Evolutionary conservation across 2,888 invertebrate species (phyloP), one percentile per base, ranked within the genome.

Genomic region (Cryptocheilus praepositus): DNA sequence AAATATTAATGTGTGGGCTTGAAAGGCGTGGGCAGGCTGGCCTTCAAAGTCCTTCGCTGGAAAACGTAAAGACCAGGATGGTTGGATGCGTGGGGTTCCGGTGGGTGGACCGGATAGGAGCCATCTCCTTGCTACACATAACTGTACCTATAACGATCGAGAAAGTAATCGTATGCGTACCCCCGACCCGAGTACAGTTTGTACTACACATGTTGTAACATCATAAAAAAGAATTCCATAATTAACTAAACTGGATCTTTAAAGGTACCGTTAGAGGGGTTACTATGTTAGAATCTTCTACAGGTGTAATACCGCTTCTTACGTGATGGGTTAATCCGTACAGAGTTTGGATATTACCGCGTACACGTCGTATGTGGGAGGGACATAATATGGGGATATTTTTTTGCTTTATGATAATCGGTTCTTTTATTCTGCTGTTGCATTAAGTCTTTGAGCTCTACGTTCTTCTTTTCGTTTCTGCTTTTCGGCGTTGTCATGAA

Each of bases 401-500:
- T 36, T 36, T 36, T 36, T 7, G 7, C 11, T 36, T 36, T 7
- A 36, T 7, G 25, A 16, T 45, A 25, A 19, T 44, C 56, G 15
- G 22, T 43, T 18, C 4, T 18, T 5, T 73, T 62, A 69, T 64
- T 70, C 7, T 36, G 36, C 36, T 36, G 4, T 11, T 11, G 36
- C 36, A 2, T 36, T 36, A 54, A 52, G 58, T 67, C 74, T 82
- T 4, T 58, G 73, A 7, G 62, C 36, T 64, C 82, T 84, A 2
- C 73, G 74, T 13, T 62, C 70, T 49, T 83, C 79, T 28, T 84
- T 87, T 55, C 74, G 80, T 65, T 92, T 92, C 64, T 91, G 90
- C 80, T 93, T 92, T 19, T 90, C 90, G 64, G 91, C 89, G 72
- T 92, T 92, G 49, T 95, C 95, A 69, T 93, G 92, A 28, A 92